A percentile compares a stretch with the other conserved stretches of the same genome.
Conservation (phyloP, 1,140 invertebrate genomes). For the Heliconius congener region DNA sequence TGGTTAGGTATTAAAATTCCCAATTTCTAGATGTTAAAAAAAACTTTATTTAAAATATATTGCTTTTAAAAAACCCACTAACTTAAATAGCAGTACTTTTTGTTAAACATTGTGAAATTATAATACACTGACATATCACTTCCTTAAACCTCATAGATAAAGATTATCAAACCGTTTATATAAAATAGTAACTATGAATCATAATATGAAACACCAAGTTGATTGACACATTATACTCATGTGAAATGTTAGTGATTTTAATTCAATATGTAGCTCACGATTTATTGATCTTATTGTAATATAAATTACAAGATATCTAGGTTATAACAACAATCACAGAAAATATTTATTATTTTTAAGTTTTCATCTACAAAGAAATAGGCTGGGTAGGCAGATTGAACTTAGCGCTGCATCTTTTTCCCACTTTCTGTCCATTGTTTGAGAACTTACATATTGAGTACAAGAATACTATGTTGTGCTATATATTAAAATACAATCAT, state of each 20-base stretch:
- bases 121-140: neutral
- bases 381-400: too few species aligned
- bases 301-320: neutral
- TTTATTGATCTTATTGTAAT: neutral
- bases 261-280: neutral
- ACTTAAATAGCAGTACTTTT: neutral
- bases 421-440: too few species aligned
- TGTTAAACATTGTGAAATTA: neutral
- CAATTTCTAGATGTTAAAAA: neutral
- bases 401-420: too few species aligned
- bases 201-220: constrained; percentile 9
- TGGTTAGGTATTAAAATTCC: neutral
- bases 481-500: too few species aligned
- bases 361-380: neutral
- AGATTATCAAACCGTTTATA: constrained; percentile 13
- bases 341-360: too few species aligned
- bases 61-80: neutral
- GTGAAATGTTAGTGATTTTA: neutral
- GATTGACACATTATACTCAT: constrained; percentile 6
- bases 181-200: constrained; percentile 14
- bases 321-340: neutral
- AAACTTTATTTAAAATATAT: neutral
- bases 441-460: too few species aligned
- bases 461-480: too few species aligned
- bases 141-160: constrained; percentile 18